phyloP scores from a whole-genome alignment of 2,113 vertebrate species.

The Casuarius casuarius region DNA sequence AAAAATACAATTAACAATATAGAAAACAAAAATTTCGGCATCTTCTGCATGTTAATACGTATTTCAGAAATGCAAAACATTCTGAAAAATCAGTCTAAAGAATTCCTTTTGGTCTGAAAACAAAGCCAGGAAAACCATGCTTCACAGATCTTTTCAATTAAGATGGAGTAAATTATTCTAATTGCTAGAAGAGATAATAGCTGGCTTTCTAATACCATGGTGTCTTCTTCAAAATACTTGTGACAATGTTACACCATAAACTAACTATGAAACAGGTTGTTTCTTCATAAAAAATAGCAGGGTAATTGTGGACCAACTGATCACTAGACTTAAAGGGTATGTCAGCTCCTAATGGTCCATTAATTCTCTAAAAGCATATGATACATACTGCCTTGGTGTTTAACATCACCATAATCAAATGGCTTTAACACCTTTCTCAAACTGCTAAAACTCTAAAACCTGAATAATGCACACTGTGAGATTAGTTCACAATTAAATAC shows the following conservation, averaged over 20 bases:
- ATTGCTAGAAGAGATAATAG: background rate
- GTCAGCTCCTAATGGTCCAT: background rate
- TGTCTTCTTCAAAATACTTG: fast-evolving
- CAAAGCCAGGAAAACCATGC: background rate
- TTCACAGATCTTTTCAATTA: background rate
- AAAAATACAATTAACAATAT: background rate
- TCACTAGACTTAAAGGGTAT: background rate
- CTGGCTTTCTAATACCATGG: background rate
- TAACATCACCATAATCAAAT: background rate
- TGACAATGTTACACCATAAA: background rate
- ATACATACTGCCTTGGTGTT: background rate
- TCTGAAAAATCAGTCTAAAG: background rate
- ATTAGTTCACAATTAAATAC: background rate
- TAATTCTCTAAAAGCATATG: background rate
- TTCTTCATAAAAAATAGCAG: background rate
- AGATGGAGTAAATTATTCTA: background rate
- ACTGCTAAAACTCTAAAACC: background rate
- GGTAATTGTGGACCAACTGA: background rate
- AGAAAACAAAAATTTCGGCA: background rate
- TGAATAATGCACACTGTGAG: background rate
- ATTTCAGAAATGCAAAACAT: background rate
- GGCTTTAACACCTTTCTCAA: background rate
- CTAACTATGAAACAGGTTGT: background rate
- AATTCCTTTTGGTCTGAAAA: background rate
- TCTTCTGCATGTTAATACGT: background rate